These are phyloP conservation scores for Otus sunia DNA, from an alignment of 2,113 vertebrate species.

Conservation along the genomic window DNA sequence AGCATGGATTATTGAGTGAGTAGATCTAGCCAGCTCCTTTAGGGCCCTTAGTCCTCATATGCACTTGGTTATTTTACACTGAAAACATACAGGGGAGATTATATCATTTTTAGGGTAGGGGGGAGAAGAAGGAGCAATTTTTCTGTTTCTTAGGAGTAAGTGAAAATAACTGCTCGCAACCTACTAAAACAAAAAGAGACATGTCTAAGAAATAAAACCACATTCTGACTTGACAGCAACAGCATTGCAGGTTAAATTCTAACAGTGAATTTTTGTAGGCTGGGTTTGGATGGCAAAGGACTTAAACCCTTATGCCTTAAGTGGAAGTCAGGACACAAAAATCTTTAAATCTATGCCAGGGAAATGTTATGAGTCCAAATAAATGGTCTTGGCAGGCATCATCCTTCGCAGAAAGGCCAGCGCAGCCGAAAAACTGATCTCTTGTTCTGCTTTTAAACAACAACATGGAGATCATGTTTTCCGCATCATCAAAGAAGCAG, in stretches of 20 bases:
- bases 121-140: neutral
- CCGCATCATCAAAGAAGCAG: neutral
- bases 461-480: neutral
- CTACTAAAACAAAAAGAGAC: neutral
- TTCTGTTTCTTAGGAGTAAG: neutral
- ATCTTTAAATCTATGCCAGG: neutral
- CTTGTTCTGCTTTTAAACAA: neutral
- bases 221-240: neutral
- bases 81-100: neutral
- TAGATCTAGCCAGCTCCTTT: constrained; percentile 42
- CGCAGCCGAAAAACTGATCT: neutral
- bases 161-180: neutral
- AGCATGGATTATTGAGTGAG: constrained; percentile 57
- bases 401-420: neutral
- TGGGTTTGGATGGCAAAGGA: neutral
- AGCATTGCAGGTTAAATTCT: neutral
- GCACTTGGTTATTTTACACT: constrained; percentile 12
- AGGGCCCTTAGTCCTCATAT: constrained; percentile 40
- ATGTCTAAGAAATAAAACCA: neutral
- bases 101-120: neutral
- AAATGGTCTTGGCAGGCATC: neutral
- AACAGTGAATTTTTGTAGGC: neutral
- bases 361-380: neutral
- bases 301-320: neutral
- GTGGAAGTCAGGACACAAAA: neutral